phyloP scores from a whole-genome alignment of 2,797 vertebrate genomes.

The Paramormyrops hopkinsi region DNA sequence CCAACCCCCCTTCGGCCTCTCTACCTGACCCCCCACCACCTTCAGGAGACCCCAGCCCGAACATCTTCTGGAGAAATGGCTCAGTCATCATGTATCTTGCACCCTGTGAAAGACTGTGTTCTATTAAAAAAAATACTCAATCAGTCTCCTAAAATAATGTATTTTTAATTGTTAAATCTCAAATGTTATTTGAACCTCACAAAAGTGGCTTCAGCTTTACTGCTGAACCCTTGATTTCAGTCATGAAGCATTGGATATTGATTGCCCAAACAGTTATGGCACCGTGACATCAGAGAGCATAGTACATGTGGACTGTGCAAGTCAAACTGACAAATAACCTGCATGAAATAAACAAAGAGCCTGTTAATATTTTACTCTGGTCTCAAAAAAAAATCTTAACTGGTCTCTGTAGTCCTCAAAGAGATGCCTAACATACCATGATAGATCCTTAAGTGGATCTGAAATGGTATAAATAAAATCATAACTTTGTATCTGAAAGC shows the following conservation, averaged over 20 bases:
- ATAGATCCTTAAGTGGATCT: not conserved
- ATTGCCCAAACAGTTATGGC: not conserved
- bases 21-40: not conserved
- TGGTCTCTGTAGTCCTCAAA: not conserved
- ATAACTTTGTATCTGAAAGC: not conserved
- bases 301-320: not conserved
- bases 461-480: not conserved
- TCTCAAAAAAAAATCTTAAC: not conserved
- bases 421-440: not conserved
- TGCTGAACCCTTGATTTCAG: not conserved
- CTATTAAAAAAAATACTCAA: not conserved
- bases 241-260: not conserved
- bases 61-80: not conserved
- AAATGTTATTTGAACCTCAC: not conserved
- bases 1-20: not conserved
- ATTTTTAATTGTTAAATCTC: not conserved
- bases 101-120: not conserved
- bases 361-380: not conserved
- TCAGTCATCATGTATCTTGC: not conserved
- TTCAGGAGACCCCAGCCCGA: not conserved
- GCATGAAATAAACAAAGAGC: not conserved
- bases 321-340: not conserved
- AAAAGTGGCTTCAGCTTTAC: not conserved
- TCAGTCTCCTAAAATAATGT: not conserved
- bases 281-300: not conserved